These are phyloP conservation scores for Drosophila eohydei DNA, from an alignment of 2,888 invertebrate genomes.

Conservation along the genomic window DNA sequence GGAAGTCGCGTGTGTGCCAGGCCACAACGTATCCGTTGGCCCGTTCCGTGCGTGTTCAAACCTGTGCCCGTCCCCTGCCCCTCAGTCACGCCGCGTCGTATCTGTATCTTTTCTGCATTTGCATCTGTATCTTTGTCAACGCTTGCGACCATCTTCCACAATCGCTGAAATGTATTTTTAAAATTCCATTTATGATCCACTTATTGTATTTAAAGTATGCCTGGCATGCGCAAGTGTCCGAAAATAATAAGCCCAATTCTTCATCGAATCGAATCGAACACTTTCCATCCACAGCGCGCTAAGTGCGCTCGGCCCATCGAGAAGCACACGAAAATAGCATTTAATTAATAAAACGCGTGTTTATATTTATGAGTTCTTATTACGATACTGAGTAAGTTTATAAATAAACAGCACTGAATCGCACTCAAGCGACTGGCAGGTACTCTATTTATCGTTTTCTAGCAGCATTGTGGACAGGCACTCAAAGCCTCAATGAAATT, in stretches of 20 bases:
- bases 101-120: constrained; percentile 15
- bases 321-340: constrained; percentile 7
- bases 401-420: constrained; percentile 42
- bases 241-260: constrained; percentile 25
- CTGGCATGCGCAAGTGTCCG: constrained; percentile 35
- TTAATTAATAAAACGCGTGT: constrained; percentile 27
- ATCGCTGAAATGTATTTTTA: constrained; percentile 32
- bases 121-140: constrained; percentile 38
- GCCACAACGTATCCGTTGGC: constrained; percentile 69
- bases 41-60: constrained; percentile 38
- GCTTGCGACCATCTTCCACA: constrained; percentile 8
- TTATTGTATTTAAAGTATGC: constrained; percentile 50
- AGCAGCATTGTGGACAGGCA: not conserved
- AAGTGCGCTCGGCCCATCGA: constrained; percentile 30
- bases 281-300: constrained; percentile 18
- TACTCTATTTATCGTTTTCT: not conserved
- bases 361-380: constrained; percentile 81
- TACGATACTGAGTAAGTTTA: constrained; percentile 83
- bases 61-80: constrained; percentile 11
- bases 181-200: constrained; percentile 45
- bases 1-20: constrained; percentile 72
- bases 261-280: constrained; percentile 21
- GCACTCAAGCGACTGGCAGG: not conserved
- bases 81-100: not conserved
- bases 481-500: not conserved